Percentiles rank a stretch among this genome's conserved stretches.
Conservation (phyloP, 2,113 vertebrate genomes). For the Odocoileus virginianus region DNA sequence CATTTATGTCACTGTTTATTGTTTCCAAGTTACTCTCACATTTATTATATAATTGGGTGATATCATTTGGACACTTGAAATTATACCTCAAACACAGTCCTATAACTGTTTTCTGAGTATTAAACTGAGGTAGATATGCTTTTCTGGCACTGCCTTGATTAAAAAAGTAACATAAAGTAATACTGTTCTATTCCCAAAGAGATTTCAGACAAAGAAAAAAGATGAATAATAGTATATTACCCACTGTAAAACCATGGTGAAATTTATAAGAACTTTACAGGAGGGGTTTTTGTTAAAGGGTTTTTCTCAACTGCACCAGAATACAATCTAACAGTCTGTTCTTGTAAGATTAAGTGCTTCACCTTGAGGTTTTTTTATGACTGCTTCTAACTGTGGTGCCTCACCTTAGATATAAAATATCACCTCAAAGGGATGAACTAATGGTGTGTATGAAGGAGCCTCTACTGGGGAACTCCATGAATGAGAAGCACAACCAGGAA, state of each 20-base stretch:
- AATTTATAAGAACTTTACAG: conserved; percentile 3
- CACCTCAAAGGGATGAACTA: not conserved
- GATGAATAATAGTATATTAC: not conserved
- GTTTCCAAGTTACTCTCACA: conserved; percentile 19
- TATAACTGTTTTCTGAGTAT: not conserved
- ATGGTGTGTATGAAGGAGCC: not conserved
- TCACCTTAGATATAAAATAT: conserved; percentile 38
- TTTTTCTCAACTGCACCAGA: not conserved
- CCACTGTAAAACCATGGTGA: not conserved
- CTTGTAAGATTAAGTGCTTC: conserved; percentile 47
- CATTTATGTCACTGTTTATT: not conserved
- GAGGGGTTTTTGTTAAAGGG: not conserved
- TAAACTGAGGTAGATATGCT: conserved; percentile 4
- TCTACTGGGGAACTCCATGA: not conserved
- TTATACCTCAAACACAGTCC: not conserved
- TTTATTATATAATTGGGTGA: not conserved
- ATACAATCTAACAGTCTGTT: not conserved
- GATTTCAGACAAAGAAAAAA: conserved; percentile 30
- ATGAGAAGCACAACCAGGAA: not conserved
- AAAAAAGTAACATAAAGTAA: conserved; percentile 29
- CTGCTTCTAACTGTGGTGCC: conserved; percentile 10
- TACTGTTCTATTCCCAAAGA: not conserved
- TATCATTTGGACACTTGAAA: conserved; percentile 37
- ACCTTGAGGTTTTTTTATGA: conserved; percentile 11
- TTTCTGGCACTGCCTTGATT: not conserved